Percentiles rank a stretch among this genome's conserved stretches.
Conservation (phyloP, 2,888 invertebrate species). For the Petrolisthes cinctipes region DNA sequence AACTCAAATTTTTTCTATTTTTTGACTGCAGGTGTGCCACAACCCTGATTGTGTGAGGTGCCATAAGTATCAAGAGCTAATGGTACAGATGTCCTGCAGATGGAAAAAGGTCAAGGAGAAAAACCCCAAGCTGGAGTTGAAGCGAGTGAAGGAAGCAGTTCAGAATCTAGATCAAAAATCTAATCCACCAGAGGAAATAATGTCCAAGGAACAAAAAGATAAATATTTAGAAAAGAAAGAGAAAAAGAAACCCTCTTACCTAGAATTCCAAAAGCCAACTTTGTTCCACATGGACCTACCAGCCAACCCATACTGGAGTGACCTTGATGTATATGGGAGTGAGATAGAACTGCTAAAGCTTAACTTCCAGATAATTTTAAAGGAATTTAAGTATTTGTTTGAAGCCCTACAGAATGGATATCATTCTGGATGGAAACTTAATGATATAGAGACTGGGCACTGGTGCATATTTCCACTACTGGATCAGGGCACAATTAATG, state of each 20-base stretch:
- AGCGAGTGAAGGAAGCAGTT: background rate
- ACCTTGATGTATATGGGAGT: background rate
- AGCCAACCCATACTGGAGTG: slow-evolving; percentile 6
- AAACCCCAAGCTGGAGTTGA: background rate
- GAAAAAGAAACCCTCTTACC: too few relatives aligned
- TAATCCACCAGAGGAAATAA: background rate
- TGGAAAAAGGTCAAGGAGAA: background rate
- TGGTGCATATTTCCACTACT: slow-evolving; percentile 61
- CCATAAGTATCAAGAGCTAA: background rate
- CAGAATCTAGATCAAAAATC: background rate
- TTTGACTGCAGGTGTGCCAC: background rate
- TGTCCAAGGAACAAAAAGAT: too few relatives aligned
- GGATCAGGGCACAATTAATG: slow-evolving; percentile 37
- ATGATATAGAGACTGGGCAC: slow-evolving; percentile 43
- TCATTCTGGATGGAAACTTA: slow-evolving; percentile 50
- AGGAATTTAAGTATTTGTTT: slow-evolving; percentile 39
- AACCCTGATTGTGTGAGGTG: slow-evolving; percentile 1
- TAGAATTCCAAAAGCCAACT: slow-evolving; percentile 3
- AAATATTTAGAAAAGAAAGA: too few relatives aligned
- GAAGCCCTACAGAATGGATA: slow-evolving; percentile 32
- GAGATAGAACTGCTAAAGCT: background rate
- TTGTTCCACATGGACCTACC: background rate
- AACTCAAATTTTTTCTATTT: too few relatives aligned
- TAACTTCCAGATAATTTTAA: background rate
- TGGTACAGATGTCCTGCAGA: background rate